These are phyloP conservation scores for Phalera bucephala DNA, from an alignment of 2,888 invertebrate species.

Conservation along the genomic window DNA sequence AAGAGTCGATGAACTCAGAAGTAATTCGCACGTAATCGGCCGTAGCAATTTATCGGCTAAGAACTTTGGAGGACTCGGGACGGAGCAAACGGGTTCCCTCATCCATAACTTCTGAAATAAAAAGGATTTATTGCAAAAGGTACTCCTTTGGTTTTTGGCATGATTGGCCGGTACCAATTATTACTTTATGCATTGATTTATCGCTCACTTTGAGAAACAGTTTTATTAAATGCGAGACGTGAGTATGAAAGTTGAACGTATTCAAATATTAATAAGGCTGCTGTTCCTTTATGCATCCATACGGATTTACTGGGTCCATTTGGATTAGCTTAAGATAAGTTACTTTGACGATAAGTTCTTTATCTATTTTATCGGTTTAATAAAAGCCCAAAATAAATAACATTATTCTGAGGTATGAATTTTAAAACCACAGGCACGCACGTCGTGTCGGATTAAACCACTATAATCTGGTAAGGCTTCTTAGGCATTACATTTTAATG, in stretches of 20 bases:
- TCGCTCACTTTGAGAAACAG: conserved; percentile 8
- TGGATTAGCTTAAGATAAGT: too few species aligned
- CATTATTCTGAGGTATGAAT: conserved; percentile 31
- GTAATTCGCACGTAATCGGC: conserved; percentile 61
- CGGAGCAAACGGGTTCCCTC: conserved; percentile 41
- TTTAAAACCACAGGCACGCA: conserved; percentile 36
- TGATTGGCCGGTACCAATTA: conserved; percentile 9
- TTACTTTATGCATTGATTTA: conserved; percentile 20
- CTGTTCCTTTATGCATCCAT: too few species aligned
- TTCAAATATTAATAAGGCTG: too few species aligned
- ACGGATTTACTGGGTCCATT: too few species aligned
- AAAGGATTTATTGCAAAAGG: conserved; percentile 28
- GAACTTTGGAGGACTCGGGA: conserved; percentile 49
- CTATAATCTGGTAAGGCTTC: conserved; percentile 64
- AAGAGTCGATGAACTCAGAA: conserved; percentile 51
- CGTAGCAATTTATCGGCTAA: conserved; percentile 59
- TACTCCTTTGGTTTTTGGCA: conserved; percentile 19
- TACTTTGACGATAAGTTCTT: too few species aligned
- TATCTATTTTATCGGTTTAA: background rate
- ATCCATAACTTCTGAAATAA: conserved; percentile 39
- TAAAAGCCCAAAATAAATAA: background rate
- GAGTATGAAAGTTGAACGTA: too few species aligned
- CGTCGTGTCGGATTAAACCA: conserved; percentile 48
- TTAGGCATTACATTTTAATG: conserved; percentile 59
- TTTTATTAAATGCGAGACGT: background rate